Base-by-base conservation (phyloP, 2,888 invertebrate species). In the Oligia latruncula region DNA sequence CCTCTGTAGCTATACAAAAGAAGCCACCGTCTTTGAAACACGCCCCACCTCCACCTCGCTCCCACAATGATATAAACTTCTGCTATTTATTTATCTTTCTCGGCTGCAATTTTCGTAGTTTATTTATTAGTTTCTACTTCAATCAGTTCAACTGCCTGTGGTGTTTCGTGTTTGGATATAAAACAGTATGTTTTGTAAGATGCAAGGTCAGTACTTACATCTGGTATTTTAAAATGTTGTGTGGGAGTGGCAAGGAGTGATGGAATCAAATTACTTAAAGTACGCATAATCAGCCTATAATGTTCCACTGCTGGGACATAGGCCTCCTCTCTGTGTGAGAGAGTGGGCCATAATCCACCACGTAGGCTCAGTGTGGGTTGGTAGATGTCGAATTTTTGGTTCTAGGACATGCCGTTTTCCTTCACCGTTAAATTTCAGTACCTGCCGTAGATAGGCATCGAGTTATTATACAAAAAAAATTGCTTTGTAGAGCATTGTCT, bases 71-170 rank as follows among this genome's bases (percentile, higher is more conserved):
- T 74, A 71, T 71, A 74, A 43, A 85, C 71, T 76, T 62, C 40
- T 43, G 46, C 43, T 62, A 70, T 77, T 80, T 85, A 75, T 86
- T 86, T 83, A 76, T 73, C 4, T 77, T 62, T 43, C 70, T 23
- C 67, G 58, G 65, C 68, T 75, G 64, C 78, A 85, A 52, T 83
- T 68, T 83, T 71, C 67, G 62, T 20, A 52, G 71, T 80, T 75
- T 83, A 79, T 84, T 84, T 84, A 83, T 83, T 77, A 71, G 68
- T 80, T 62, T 46, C 8, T 49, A 62, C 46, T 49, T 67, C 74
- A 85, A 78, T 71, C 73, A 64, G 75, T 67, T 35, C 5, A 71
- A 65, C 55, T 68, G 71, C 75, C 68, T 73, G 65, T 15, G 35
- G 35, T 62, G 49, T 46, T 75, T 29, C 35, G 81, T 46, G 75